These are phyloP conservation scores for Sanderia malayensis DNA, from an alignment of 30 jellyfish, hydroid and myxozoan genomes.

Conservation along the genomic window DNA sequence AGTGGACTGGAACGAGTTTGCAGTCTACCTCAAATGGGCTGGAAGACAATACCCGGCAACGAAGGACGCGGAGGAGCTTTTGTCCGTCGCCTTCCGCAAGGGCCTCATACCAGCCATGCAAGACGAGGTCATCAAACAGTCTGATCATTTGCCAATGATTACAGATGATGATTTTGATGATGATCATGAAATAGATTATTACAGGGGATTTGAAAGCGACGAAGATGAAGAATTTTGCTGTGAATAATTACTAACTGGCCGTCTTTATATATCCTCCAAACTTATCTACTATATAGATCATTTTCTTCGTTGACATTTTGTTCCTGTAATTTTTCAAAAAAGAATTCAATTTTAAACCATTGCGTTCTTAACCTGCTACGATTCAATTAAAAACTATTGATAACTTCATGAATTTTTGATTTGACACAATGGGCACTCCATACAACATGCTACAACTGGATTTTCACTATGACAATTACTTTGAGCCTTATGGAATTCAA, in stretches of 20 bases:
- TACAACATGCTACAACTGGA: too few relatives aligned
- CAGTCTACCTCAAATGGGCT: conserved; percentile 77
- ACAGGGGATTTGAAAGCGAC: conserved; percentile 10
- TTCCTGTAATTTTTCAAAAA: too few relatives aligned
- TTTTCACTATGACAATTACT: too few relatives aligned
- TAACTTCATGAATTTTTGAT: too few relatives aligned
- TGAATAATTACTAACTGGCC: not conserved
- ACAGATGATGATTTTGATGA: not conserved
- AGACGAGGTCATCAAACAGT: conserved; percentile 53
- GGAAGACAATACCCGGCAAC: conserved; percentile 60
- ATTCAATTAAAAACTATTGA: too few relatives aligned
- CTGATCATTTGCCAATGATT: conserved; percentile 10
- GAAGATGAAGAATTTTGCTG: conserved; percentile 7
- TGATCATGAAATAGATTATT: conserved; percentile 36
- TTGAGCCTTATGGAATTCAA: too few relatives aligned
- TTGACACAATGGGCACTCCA: too few relatives aligned
- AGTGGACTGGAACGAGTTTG: conserved; percentile 80
- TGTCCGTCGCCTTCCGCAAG: conserved; percentile 65
- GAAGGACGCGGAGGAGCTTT: conserved; percentile 67
- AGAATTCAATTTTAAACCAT: too few relatives aligned
- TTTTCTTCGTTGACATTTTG: too few relatives aligned
- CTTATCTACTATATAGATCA: too few relatives aligned
- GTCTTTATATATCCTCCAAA: too few relatives aligned
- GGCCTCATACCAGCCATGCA: conserved; percentile 84
- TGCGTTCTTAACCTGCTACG: too few relatives aligned